Evolutionary conservation across 2,888 invertebrate genomes (phyloP), one percentile per base, ranked within the genome.

Genomic region (Drosophila prostipennis): DNA sequence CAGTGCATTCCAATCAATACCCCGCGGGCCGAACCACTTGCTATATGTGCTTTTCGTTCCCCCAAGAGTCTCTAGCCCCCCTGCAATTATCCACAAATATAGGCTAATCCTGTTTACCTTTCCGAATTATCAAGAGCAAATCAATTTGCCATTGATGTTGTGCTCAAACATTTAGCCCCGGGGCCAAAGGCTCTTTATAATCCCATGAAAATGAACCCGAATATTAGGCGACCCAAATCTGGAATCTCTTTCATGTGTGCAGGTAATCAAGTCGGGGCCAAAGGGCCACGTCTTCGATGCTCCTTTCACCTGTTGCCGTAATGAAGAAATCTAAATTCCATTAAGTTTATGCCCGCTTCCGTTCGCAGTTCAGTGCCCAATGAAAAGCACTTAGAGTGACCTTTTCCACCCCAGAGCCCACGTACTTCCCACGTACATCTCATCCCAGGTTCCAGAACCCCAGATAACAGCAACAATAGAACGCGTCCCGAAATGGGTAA

Each of bases 291-390:
- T 34, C n/a, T 40, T 64, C 58, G 60, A 26, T 29, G 70, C 65
- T 67, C 46, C 49, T 14, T 51, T 71, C 54, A 68, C 75, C 75
- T 72, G 74, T 75, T 75, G 69, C 43, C 61, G 43, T 72, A 75
- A 75, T 74, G 75, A 74, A 74, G 71, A 75, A 75, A 75, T 74
- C 71, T 53, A 75, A 75, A 65, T 72, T 72, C 57, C 61, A 71
- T 74, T 74, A 74, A 64, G 59, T 73, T 59, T 57, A 61, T 54
- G 69, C 52, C 49, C 48, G 45, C 29, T 49, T 63, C 49, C 40
- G 23, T 59, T 48, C 53, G 43, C 61, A 63, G 61, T 71, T 71
- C 54, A 63, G 36, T 65, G 64, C 53, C 57, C 65, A 72, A 56
- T 71, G 70, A 40, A 71, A 55, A 63, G 71, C 63, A 61, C 70